Conservation (phyloP, 2,888 invertebrate genomes). For the Vandiemenella viatica region DNA sequence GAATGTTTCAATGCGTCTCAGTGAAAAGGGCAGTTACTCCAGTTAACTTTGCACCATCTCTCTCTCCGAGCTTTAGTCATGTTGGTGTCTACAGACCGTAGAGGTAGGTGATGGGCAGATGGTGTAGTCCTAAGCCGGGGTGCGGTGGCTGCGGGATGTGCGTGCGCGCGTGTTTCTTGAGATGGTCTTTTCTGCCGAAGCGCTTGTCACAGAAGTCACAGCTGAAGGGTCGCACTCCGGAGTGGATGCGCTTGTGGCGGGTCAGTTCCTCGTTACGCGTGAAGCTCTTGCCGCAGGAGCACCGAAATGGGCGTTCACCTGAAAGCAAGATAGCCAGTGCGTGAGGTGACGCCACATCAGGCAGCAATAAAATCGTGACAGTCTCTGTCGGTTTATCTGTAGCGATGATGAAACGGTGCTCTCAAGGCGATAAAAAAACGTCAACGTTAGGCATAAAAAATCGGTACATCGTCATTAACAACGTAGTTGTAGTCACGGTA, state of each 20-base stretch:
- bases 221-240: slow-evolving; percentile 70
- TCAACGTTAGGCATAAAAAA: too few species aligned
- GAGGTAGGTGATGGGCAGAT: neutral
- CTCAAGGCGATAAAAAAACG: too few species aligned
- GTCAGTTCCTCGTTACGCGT: slow-evolving; percentile 85
- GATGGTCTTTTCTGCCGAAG: slow-evolving; percentile 85
- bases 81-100: too few species aligned
- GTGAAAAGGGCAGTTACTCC: too few species aligned
- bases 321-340: slow-evolving; percentile 12
- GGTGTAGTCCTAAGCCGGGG: neutral
- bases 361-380: too few species aligned
- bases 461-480: too few species aligned
- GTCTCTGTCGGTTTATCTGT: too few species aligned
- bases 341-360: neutral
- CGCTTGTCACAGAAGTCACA: slow-evolving; percentile 81
- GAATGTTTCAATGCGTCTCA: too few species aligned
- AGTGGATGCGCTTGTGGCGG: slow-evolving; percentile 79
- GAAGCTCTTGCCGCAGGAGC: slow-evolving; percentile 78
- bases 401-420: too few species aligned
- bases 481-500: too few species aligned
- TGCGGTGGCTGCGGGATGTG: slow-evolving; percentile 32
- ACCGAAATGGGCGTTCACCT: slow-evolving; percentile 78
- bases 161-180: slow-evolving; percentile 85
- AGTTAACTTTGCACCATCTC: too few species aligned
- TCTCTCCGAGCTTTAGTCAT: too few species aligned